Conservation (phyloP, 2,113 vertebrate genomes). For the Alouatta palliata region DNA sequence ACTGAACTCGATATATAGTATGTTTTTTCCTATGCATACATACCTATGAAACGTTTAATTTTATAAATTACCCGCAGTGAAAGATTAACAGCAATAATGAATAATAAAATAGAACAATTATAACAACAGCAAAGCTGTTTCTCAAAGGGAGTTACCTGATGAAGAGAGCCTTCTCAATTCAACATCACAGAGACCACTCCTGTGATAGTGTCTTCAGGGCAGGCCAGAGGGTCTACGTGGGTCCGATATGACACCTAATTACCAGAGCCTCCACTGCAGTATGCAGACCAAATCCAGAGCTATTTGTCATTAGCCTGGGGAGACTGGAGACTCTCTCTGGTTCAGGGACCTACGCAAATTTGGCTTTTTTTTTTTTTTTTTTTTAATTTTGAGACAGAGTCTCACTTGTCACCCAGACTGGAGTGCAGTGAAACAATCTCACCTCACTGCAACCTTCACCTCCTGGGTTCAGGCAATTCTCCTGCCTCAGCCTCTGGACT, state of each 20-base stretch:
- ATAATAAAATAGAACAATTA: neutral
- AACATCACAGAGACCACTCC: neutral
- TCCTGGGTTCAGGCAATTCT: too few relatives aligned
- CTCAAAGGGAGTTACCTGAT: neutral
- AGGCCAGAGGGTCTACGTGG: accelerated
- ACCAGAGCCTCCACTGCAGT: neutral
- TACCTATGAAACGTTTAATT: neutral
- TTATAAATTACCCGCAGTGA: neutral
- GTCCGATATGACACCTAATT: neutral
- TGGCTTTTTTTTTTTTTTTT: too few relatives aligned
- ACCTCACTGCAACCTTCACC: too few relatives aligned
- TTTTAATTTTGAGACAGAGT: too few relatives aligned
- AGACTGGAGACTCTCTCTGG: neutral
- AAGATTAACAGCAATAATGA: neutral
- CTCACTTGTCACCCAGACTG: too few relatives aligned
- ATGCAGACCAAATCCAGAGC: neutral
- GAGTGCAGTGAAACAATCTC: too few relatives aligned
- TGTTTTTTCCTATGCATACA: neutral
- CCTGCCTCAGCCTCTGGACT: too few relatives aligned
- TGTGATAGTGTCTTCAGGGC: neutral
- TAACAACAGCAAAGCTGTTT: neutral
- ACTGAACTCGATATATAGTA: neutral
- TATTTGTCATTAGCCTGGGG: neutral
- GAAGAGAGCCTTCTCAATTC: neutral
- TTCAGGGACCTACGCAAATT: neutral